Percentiles rank a stretch among this genome's conserved stretches.
These are phyloP conservation scores for Drosophila mimetica DNA, from an alignment of 2,888 invertebrate species.

Conservation along the genomic window DNA sequence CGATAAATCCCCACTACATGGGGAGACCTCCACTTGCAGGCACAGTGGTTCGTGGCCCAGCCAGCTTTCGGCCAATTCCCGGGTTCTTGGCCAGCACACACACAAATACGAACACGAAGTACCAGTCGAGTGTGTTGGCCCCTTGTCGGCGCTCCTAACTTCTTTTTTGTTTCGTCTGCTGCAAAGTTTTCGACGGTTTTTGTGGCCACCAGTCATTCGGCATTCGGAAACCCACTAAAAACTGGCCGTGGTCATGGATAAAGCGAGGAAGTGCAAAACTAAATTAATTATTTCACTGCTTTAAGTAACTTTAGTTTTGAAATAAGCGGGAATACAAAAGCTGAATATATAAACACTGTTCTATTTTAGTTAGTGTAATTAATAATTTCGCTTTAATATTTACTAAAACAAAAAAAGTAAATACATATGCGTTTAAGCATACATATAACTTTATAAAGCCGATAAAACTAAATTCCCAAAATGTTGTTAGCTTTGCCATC, in stretches of 20 bases:
- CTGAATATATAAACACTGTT: not conserved
- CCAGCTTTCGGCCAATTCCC: constrained; percentile 26
- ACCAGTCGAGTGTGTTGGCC: constrained; percentile 4
- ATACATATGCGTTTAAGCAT: too few species aligned
- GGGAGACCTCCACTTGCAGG: constrained; percentile 51
- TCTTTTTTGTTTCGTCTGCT: constrained; percentile 26
- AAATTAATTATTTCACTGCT: constrained; percentile 40
- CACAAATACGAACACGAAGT: constrained; percentile 7
- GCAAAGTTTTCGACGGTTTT: constrained; percentile 57
- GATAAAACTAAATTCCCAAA: too few species aligned
- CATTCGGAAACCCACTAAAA: constrained; percentile 70
- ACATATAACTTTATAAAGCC: too few species aligned
- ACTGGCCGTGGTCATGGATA: constrained; percentile 41
- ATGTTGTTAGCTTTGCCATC: too few species aligned
- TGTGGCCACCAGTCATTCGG: constrained; percentile 50
- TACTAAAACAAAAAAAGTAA: too few species aligned
- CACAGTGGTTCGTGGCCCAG: constrained; percentile 55
- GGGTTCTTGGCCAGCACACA: constrained; percentile 26
- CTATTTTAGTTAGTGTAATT: too few species aligned
- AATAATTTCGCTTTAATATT: too few species aligned
- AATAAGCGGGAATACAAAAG: not conserved
- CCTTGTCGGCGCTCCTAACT: constrained; percentile 20
- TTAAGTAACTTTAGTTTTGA: constrained; percentile 4
- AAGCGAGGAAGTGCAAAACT: constrained; percentile 35
- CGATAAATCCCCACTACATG: constrained; percentile 83